Evolutionary conservation across 2,113 vertebrate genomes (phyloP).

Genomic region (Protomyctophum bolini): DNA sequence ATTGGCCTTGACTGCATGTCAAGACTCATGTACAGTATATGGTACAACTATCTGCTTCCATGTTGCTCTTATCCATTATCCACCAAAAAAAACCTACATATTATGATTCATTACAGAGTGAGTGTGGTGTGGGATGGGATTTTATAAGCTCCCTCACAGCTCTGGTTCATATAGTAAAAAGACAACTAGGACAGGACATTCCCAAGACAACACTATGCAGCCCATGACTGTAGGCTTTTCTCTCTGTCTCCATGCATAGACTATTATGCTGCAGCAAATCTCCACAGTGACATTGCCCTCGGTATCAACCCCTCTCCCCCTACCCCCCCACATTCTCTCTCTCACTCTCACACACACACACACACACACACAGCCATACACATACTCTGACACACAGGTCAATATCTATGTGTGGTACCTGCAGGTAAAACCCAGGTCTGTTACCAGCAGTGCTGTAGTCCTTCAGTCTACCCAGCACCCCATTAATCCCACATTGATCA

Average conservation of each 20-base stretch:
- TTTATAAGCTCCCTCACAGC: slow-evolving; percentile 67
- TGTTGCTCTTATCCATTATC: no score
- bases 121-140: slow-evolving; percentile 55
- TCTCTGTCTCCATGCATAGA: neutral
- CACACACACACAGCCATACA: neutral
- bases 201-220: slow-evolving; percentile 42
- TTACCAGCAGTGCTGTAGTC: slow-evolving; percentile 49
- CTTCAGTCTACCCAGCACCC: slow-evolving; percentile 54
- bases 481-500: slow-evolving; percentile 76
- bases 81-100: no score
- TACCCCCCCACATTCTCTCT: neutral
- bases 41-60: no score
- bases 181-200: slow-evolving; percentile 28
- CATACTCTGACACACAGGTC: slow-evolving; percentile 19
- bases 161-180: slow-evolving; percentile 57
- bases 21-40: no score
- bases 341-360: slow-evolving; percentile 16
- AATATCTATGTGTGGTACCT: slow-evolving; percentile 32
- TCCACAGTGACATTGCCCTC: slow-evolving; percentile 23
- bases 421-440: slow-evolving; percentile 60
- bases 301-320: slow-evolving; percentile 8
- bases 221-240: slow-evolving; percentile 7
- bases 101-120: neutral
- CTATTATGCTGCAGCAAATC: slow-evolving; percentile 26
- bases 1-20: no score